phyloP scores from a whole-genome alignment of 35 echinoderm and acorn worm species.

The Heliocidaris erythrogramma region DNA sequence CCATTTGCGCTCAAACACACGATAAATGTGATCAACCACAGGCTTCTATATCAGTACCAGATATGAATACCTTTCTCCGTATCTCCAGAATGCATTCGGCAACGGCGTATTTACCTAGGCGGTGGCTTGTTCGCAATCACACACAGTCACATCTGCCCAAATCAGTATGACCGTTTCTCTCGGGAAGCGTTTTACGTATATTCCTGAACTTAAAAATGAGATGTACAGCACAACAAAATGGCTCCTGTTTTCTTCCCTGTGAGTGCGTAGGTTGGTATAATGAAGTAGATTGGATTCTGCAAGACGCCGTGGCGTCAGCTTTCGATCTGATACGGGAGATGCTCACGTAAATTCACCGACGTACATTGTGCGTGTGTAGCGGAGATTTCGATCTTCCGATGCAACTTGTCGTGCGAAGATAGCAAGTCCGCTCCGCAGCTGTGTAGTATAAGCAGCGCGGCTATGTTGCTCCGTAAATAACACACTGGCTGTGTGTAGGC shows the following conservation, averaged over 20 bases:
- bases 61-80: slow-evolving; percentile 29
- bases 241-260: slow-evolving; percentile 32
- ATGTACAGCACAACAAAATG: slow-evolving; percentile 31
- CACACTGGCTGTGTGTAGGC: background rate
- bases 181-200: background rate
- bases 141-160: background rate
- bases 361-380: background rate
- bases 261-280: slow-evolving; percentile 25
- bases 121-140: background rate
- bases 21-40: slow-evolving; percentile 21
- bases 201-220: background rate
- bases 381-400: slow-evolving; percentile 8
- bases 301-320: background rate
- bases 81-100: background rate
- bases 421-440: background rate
- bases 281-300: slow-evolving; percentile 20
- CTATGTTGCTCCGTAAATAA: background rate
- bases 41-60: slow-evolving; percentile 16
- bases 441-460: background rate
- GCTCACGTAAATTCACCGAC: background rate
- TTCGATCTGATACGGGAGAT: background rate
- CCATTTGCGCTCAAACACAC: slow-evolving; percentile 2
- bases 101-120: background rate
- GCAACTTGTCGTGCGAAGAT: background rate
- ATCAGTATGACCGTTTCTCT: background rate